Conservation (phyloP, 2,113 vertebrate species). For the Barbus barbus region DNA sequence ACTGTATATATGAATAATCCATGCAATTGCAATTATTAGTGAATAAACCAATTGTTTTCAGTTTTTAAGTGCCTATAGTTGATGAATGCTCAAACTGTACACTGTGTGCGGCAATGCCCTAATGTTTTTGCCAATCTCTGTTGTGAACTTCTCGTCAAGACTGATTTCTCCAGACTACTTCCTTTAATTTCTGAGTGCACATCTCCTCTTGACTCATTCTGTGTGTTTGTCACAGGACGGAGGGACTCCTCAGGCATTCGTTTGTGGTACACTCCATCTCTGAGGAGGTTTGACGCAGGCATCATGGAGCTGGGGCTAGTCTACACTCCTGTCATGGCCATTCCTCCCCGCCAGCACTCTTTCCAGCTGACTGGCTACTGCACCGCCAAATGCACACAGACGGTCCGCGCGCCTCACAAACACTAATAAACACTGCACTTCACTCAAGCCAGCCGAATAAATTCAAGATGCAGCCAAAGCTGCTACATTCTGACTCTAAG, state of each 20-base stretch:
- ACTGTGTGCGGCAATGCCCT: background rate
- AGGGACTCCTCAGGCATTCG: slow-evolving; percentile 89
- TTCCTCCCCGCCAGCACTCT: slow-evolving; percentile 79
- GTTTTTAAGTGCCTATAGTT: background rate
- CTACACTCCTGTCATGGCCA: slow-evolving; percentile 91
- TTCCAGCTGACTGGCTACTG: slow-evolving; percentile 90
- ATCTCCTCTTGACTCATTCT: background rate
- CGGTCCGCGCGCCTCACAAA: slow-evolving; percentile 71
- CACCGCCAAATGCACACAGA: slow-evolving; percentile 85
- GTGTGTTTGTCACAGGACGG: slow-evolving; percentile 70
- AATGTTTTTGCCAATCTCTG: background rate
- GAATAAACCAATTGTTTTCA: no score
- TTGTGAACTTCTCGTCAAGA: background rate
- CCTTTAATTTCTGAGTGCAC: background rate
- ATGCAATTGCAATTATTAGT: background rate
- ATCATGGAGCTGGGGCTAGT: slow-evolving; percentile 97
- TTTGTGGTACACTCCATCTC: slow-evolving; percentile 81
- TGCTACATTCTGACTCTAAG: no score
- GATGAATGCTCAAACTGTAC: background rate
- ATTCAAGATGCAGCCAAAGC: no score
- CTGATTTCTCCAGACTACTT: slow-evolving; percentile 11
- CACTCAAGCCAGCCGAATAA: background rate
- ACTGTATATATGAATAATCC: background rate
- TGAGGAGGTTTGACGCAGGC: slow-evolving; percentile 81
- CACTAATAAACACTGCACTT: background rate